Base-by-base conservation (phyloP, 2,888 invertebrate species). In the Tetragonula carbonaria region DNA sequence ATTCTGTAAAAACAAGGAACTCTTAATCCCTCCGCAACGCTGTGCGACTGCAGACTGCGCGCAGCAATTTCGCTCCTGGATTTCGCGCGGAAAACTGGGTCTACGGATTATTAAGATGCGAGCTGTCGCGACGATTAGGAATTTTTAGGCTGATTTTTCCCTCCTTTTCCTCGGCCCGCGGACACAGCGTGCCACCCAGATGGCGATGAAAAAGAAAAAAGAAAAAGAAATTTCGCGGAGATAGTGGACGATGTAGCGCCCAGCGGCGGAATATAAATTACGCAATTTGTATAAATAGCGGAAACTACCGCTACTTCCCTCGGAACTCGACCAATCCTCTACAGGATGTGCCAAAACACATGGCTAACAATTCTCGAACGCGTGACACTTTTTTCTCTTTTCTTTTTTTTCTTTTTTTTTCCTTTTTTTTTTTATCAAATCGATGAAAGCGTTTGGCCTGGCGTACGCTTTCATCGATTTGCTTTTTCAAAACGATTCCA, bases 211-310 rank as follows among this genome's bases (percentile, higher is more conserved):
- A 82, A 80, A 45, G 38, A 45, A 8, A 45, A 2, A 11, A 45
- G 8, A 8, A 45, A 8, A 8, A 45, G 38, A 38, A 38, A 38
- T 74, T 78, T 50, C 62, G 68, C 51, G 71, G 33, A 53, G 80
- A 80, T 85, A 86, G 88, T 82, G 84, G 75, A 82, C 83, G 79
- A 66, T 72, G 80, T 71, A 74, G 84, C 84, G 80, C 66, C 78
- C 82, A 65, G 81, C 84, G 70, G 78, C 84, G 72, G 87, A 88
- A 90, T 89, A 90, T 87, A 91, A 89, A 91, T 91, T 89, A 86
- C 88, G 79, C 87, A 86, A 88, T 91, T 91, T 90, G 87, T 90
- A 87, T 89, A 87, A 91, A 91, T 82, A 87, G 84, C 70, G 79
- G 88, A 78, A 77, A 74, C 74, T 78, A 74, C 71, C 74, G 74